Evolutionary conservation across 2,888 invertebrate species (phyloP), one percentile per base, ranked within the genome.

Genomic region (Arrhopalites spinosus): DNA sequence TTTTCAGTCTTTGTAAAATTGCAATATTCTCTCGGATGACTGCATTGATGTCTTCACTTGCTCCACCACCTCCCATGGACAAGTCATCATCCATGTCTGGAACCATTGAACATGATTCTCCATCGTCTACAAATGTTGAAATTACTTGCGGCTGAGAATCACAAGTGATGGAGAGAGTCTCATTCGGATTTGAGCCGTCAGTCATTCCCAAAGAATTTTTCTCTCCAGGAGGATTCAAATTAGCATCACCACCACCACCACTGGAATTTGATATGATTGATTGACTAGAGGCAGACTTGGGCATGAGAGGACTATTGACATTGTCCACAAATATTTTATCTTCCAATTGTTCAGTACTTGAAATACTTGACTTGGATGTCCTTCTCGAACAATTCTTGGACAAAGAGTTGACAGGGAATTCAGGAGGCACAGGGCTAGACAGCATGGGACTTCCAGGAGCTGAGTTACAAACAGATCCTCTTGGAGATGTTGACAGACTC

Each of bases 1-100:
- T 86, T 74, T 83, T 83, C 77, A 83, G 80, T 79, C 83, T 79
- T 74, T 83, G 80, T 5, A 83, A 76, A 67, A 83, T 83, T 17
- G 81, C 83, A 69, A 83, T 81, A 64, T 83, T 83, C 66, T 81
- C 80, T 13, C 83, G 73, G 73, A 83, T 83, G 2, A 83, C 81
- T 13, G 81, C 80, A 72, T 79, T 81, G 25, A 83, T 81, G 70
- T 83, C 83, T 59, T 81, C 83, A 0, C 79, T 79, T 78, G 79
- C 47, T 0, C 5, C 15, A 5, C 25, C 47, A 67, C 43, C n/a
- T n/a, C n/a, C n/a, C n/a, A n/a, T n/a, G n/a, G n/a, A n/a, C n/a
- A n/a, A n/a, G n/a, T n/a, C n/a, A n/a, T n/a, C 66, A n/a, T 30
- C 43, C 20, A 29, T 20, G 36, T 64, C 64, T 30, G 27, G 30